phyloP scores from a whole-genome alignment of 2,113 vertebrate species.

The Chloropsis cyanopogon region DNA sequence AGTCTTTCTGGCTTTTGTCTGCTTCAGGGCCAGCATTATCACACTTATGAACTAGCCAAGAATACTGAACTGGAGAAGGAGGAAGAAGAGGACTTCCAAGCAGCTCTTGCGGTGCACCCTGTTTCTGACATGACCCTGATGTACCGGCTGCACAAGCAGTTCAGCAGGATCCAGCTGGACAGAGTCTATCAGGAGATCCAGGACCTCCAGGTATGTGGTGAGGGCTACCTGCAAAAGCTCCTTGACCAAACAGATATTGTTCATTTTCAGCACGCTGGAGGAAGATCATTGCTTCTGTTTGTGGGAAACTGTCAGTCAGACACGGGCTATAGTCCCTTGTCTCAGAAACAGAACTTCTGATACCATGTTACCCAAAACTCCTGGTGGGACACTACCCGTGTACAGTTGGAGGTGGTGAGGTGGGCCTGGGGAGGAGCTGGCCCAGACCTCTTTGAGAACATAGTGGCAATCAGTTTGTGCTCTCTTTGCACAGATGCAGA shows the following conservation, averaged over 20 bases:
- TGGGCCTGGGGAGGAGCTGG: not conserved
- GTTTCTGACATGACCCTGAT: conserved; percentile 88
- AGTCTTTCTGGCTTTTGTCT: not conserved
- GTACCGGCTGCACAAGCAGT: conserved; percentile 92
- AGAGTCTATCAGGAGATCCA: conserved; percentile 87
- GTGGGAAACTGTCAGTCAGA: not conserved
- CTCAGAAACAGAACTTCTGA: not conserved
- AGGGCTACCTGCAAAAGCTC: not conserved
- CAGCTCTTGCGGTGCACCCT: conserved; percentile 86
- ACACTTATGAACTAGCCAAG: conserved; percentile 88
- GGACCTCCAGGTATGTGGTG: conserved; percentile 85
- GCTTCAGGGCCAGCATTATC: conserved; percentile 85
- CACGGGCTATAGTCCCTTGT: not conserved
- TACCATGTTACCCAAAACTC: fast-evolving
- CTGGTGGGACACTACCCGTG: not conserved
- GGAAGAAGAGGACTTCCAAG: conserved; percentile 81
- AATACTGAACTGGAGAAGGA: conserved; percentile 89
- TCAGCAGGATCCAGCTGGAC: conserved; percentile 90
- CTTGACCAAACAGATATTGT: not conserved
- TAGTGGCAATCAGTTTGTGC: not conserved
- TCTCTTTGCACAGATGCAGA: conserved; percentile 81
- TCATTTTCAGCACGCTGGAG: not conserved
- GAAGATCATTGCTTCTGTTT: not conserved
- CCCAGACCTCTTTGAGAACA: not conserved
- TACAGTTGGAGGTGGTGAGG: not conserved